A percentile compares a stretch with the other conserved stretches of the same genome.
Evolutionary conservation across 1,140 invertebrate species (phyloP).

Genomic region (Liolophura sinensis): DNA sequence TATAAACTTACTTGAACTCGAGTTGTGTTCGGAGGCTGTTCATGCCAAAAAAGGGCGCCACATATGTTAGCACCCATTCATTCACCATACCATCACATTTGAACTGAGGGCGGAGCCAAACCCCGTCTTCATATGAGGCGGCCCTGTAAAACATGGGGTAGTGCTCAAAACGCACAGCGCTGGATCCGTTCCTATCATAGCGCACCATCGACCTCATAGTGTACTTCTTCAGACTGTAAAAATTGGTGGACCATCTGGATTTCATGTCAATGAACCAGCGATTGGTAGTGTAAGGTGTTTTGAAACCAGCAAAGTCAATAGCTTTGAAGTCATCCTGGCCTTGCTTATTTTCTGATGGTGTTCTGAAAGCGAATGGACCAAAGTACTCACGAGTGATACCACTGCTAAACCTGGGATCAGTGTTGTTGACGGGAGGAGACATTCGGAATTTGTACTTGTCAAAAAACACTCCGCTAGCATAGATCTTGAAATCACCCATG

Average conservation of each 20-base stretch:
- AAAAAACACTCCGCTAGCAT: conserved; percentile 92
- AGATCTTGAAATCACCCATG: conserved; percentile 82
- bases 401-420: conserved; percentile 66
- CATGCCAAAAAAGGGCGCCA: conserved; percentile 95
- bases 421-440: conserved; percentile 65
- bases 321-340: conserved; percentile 67
- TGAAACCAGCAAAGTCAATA: conserved; percentile 53
- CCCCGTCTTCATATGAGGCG: conserved; percentile 68
- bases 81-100: conserved; percentile 86
- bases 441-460: conserved; percentile 89
- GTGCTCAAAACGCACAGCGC: conserved; percentile 58
- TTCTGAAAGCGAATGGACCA: conserved; percentile 90
- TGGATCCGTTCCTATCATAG: conserved; percentile 71
- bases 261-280: conserved; percentile 87
- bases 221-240: conserved; percentile 88
- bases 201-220: conserved; percentile 91
- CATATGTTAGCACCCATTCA: conserved; percentile 95
- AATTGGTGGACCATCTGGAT: conserved; percentile 89
- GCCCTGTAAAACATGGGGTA: conserved; percentile 82
- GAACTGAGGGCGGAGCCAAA: conserved; percentile 92
- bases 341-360: conserved; percentile 71
- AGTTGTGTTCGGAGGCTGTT: conserved; percentile 75
- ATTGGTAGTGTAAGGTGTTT: conserved; percentile 79
- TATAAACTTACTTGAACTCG: conserved; percentile 54
- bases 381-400: conserved; percentile 65